Evolutionary conservation across 2,797 vertebrate species (phyloP), one percentile per base, ranked within the genome.

Genomic region (Sandelia bainsii): DNA sequence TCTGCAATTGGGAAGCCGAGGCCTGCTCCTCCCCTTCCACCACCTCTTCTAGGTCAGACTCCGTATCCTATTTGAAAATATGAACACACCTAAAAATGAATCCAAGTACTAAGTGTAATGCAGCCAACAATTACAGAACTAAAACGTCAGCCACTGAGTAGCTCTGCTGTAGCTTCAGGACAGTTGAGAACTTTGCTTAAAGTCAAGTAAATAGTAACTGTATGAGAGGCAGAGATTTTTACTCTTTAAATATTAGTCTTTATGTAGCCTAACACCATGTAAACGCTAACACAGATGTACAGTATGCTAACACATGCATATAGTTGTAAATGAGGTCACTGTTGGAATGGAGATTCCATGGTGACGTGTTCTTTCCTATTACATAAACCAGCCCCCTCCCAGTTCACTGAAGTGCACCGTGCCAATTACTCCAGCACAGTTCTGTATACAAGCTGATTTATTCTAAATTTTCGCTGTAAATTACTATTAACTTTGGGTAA

Each of bases 61-160:
- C 79, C 52, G 80, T 91, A 83, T 90, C 91, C 96, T 97, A 92
- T 69, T 62, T 77, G 22, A 76, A 69, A 63, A 72, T 10, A 84
- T 20, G 50, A 74, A 74, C 63, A 81, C 29, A 23, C 42, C 61
- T 57, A 74, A 67, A 51, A 54, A 32, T 53, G 20, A 63, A 13
- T 37, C 40, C 20, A 56, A 42, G 10, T 0, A 16, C 4, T 14
- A 46, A 69, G 42, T 42, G 7, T 57, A 46, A 71, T 5, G 2
- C 19, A 64, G 49, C 17, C 45, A 72, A 62, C 27, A 71, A 40
- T 39, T 39, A 72, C 4, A 65, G 58, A 46, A 61, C 32, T 42
- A 58, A 51, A 46, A 50, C 57, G 12, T 53, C 27, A 56, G 40
- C 42, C 37, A 40, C 56, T 4, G 5, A 34, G 12, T 20, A 62